Base-by-base conservation (phyloP, 1,140 invertebrate species). In the Drosophila kohkoa region DNA sequence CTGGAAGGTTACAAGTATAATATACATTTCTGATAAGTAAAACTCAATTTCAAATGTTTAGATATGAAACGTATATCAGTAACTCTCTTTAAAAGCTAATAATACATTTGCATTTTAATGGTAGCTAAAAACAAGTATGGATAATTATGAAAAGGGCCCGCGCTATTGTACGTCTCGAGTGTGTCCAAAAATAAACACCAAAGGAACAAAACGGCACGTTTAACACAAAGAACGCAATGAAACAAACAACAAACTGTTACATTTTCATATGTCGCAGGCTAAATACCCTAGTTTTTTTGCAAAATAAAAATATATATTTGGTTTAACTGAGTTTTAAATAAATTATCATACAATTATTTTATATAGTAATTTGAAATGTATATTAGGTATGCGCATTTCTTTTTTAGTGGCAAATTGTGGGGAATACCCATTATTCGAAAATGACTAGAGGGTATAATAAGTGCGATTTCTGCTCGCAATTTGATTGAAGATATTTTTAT, bases 401-500 rank as follows among this genome's bases (percentile, higher is more conserved):
- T 32, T 32, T 32, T 1, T 32, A 32, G 30, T 3, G 3, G 7
- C 38, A 41, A 41, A 41, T 13, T 13, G 10, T 10, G 15, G 48
- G 3, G 10, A 48, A 57, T 20, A 57, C 3, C 8, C 16, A 2
- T 38, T 11, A 5, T 20, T 13, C 16, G 15, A 41, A 41, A 3
- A 41, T 13, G 30, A 1, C n/a, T 57, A 32, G 43, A 68, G 72
- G 52, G 72, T 75, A 70, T 75, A 8, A 1, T 5, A 25, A 41
- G 48, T 72, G 59, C 77, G 48, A 48, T 73, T 73, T 49, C 54
- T 35, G 46, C 43, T 66, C 30, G 46, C 38, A 65, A 35, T 79
- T 79, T 82, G 72, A 79, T 74, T 75, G 68, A 81, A 79, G 83
- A 88, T 87, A 88, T 88, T 86, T 79, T 86, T 88, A 86, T 86